Conservation (phyloP, 2,113 vertebrate species). For the Myanophis thanlyinensis region DNA sequence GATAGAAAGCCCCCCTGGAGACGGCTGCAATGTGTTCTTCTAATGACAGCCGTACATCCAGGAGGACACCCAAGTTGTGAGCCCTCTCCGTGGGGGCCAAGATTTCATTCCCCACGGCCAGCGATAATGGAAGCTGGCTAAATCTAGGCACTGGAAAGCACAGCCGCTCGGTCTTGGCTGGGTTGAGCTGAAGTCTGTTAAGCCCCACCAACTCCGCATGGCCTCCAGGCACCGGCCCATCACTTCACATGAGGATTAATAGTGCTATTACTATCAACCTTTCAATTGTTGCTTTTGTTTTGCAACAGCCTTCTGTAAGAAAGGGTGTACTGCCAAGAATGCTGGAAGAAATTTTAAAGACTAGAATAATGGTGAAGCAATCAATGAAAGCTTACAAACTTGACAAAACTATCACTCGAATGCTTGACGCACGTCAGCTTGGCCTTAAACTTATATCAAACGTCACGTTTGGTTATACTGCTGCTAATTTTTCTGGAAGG, state of each 20-base stretch:
- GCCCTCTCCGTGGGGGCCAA: no score
- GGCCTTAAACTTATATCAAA: conserved; percentile 97
- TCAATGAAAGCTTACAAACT: conserved; percentile 89
- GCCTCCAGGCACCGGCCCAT: no score
- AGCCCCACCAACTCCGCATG: no score
- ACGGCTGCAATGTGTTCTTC: no score
- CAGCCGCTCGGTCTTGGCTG: no score
- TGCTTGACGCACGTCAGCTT: conserved; percentile 94
- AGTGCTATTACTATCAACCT: background rate
- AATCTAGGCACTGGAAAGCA: no score
- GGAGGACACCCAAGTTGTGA: no score
- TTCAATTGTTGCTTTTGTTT: conserved; percentile 16
- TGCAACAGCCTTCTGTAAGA: conserved; percentile 84
- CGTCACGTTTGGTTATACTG: conserved; percentile 92
- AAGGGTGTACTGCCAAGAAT: conserved; percentile 92
- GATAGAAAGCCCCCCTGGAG: no score
- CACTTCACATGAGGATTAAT: background rate
- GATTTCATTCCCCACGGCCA: no score
- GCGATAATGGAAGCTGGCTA: no score
- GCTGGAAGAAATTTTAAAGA: conserved; percentile 95
- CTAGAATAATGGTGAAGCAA: conserved; percentile 95
- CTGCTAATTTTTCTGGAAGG: conserved; percentile 93
- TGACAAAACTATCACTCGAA: conserved; percentile 85
- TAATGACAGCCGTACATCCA: no score
- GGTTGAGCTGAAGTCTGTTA: no score